Percentiles rank a stretch among this genome's conserved stretches.
phyloP scores from a whole-genome alignment of 2,888 invertebrate species.

The Dilophus febrilis region DNA sequence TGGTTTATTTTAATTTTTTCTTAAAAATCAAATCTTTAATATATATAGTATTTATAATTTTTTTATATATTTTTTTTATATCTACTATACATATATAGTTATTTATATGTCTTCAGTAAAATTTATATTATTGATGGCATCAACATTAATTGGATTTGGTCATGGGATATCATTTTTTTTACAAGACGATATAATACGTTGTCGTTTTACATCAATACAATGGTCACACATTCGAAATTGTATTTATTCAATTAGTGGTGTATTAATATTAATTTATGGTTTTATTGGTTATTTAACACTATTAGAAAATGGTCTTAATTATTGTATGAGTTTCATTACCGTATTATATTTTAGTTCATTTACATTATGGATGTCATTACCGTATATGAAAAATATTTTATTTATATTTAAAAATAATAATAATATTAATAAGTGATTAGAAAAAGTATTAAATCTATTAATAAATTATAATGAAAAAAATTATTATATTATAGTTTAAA shows the following conservation, averaged over 20 bases:
- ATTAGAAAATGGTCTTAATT: background rate
- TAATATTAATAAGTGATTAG: too few species aligned
- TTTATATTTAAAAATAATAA: too few species aligned
- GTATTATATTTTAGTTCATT: too few species aligned
- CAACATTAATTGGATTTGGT: slow-evolving; percentile 3
- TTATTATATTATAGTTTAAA: too few species aligned
- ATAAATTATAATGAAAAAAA: too few species aligned
- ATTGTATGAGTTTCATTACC: background rate
- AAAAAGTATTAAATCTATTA: too few species aligned
- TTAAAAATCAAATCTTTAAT: too few species aligned
- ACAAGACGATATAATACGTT: slow-evolving; percentile 5
- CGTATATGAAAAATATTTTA: too few species aligned
- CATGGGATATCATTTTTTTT: slow-evolving; percentile 6
- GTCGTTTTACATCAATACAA: slow-evolving; percentile 4
- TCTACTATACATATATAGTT: background rate
- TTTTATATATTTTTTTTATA: background rate
- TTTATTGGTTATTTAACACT: background rate
- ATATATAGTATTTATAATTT: too few species aligned
- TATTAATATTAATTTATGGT: slow-evolving; percentile 6
- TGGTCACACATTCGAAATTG: slow-evolving; percentile 5
- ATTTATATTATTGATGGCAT: background rate
- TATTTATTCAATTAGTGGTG: slow-evolving; percentile 7
- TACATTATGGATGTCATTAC: too few species aligned
- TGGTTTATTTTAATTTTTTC: too few species aligned
- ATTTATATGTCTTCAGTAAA: background rate